Conservation (phyloP, 2,888 invertebrate species). For the Clanis bilineata region DNA sequence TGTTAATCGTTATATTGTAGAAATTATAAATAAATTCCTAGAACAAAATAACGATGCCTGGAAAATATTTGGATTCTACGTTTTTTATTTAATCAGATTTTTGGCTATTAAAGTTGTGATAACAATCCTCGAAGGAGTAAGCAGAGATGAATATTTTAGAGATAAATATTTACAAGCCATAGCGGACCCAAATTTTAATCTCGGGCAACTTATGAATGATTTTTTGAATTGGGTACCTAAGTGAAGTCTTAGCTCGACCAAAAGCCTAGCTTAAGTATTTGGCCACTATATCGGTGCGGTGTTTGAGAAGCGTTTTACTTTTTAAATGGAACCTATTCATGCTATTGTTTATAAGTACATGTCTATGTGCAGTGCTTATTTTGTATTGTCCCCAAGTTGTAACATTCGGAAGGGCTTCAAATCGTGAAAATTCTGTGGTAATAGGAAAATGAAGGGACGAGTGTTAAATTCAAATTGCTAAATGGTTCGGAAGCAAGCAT, state of each 20-base stretch:
- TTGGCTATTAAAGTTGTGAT: no score
- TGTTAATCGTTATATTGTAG: background rate
- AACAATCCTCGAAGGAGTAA: no score
- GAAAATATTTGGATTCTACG: background rate
- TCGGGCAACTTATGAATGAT: no score
- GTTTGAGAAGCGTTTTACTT: no score
- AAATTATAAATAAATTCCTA: background rate
- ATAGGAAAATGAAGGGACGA: conserved; percentile 79
- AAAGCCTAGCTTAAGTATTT: no score
- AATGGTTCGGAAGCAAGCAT: conserved; percentile 78
- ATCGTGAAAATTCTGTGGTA: conserved; percentile 68
- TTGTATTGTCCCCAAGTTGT: conserved; percentile 21
- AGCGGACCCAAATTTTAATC: no score
- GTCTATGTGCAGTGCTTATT: background rate
- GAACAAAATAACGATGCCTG: background rate
- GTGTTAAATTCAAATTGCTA: conserved; percentile 81
- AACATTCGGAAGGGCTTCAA: conserved; percentile 32
- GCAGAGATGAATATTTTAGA: no score
- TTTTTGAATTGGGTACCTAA: no score
- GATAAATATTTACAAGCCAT: background rate
- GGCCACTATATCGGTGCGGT: no score
- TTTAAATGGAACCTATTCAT: no score
- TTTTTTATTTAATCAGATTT: background rate
- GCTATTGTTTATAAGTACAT: background rate
- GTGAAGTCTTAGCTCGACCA: no score